These are phyloP conservation scores for Mormyrus iriodes DNA, from an alignment of 2,113 vertebrate genomes.

Conservation along the genomic window DNA sequence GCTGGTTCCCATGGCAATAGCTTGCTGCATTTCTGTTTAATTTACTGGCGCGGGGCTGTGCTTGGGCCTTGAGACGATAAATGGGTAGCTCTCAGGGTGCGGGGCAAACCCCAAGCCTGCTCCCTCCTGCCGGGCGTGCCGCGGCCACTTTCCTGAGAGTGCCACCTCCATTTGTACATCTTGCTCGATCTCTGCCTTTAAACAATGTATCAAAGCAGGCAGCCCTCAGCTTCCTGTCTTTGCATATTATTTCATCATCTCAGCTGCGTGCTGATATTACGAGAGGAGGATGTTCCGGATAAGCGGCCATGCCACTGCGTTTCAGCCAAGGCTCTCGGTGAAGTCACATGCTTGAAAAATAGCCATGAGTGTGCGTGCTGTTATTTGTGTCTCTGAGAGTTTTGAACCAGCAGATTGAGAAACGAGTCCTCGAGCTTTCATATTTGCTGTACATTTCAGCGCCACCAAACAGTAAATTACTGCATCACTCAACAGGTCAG, in stretches of 20 bases:
- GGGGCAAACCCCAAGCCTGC: slow-evolving; percentile 8
- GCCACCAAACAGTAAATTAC: not conserved
- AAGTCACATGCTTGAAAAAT: not conserved
- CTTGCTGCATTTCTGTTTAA: slow-evolving; percentile 39
- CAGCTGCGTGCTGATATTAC: not conserved
- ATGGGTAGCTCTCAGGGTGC: slow-evolving; percentile 25
- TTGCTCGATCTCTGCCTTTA: not conserved
- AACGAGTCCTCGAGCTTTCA: rapidly evolving
- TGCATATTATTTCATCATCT: slow-evolving; percentile 17
- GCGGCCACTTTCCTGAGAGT: not conserved
- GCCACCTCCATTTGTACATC: not conserved
- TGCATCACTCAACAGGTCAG: not conserved
- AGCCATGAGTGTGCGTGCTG: not conserved
- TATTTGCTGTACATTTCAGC: not conserved
- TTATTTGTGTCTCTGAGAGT: not conserved
- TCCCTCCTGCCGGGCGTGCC: too few relatives aligned
- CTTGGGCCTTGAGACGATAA: slow-evolving; percentile 37
- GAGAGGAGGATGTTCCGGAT: not conserved
- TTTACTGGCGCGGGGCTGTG: slow-evolving; percentile 23
- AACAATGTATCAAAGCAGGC: not conserved
- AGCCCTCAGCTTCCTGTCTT: not conserved
- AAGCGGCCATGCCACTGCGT: not conserved
- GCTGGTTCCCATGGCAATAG: slow-evolving; percentile 71
- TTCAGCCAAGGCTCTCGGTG: not conserved
- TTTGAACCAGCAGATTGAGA: not conserved